Evolutionary conservation across 2,888 invertebrate genomes (phyloP).

Genomic region (Eulithis prunata): DNA sequence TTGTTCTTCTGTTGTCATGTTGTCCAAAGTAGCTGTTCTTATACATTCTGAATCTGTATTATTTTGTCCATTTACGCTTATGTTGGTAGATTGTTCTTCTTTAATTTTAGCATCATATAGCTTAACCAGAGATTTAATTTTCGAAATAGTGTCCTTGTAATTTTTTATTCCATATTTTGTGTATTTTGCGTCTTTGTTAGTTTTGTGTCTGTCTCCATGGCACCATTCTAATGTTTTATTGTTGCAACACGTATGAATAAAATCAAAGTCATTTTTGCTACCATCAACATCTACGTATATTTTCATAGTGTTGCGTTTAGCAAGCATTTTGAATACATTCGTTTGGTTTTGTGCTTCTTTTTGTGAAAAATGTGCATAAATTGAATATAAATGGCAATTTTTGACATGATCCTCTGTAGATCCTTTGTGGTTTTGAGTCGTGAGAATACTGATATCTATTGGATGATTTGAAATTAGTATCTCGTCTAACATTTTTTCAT

Average conservation of each 20-base stretch:
- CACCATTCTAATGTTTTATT: conserved; percentile 43
- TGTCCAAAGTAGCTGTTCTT: conserved; percentile 1
- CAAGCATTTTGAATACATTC: conserved; percentile 61
- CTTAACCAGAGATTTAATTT: conserved; percentile 56
- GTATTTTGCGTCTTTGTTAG: not conserved
- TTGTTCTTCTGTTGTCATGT: not conserved
- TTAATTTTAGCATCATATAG: conserved; percentile 49
- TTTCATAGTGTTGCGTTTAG: conserved; percentile 60
- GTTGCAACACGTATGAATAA: conserved; percentile 57
- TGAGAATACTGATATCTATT: conserved; percentile 64
- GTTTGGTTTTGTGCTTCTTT: conserved; percentile 55
- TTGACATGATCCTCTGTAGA: conserved; percentile 30
- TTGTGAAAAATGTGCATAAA: conserved; percentile 61
- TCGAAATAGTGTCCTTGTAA: conserved; percentile 53
- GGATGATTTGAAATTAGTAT: conserved; percentile 48
- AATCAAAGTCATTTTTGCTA: conserved; percentile 49
- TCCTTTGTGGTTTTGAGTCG: conserved; percentile 18
- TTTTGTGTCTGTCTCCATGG: conserved; percentile 25
- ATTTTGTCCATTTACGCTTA: conserved; percentile 4
- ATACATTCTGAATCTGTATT: conserved; percentile 29
- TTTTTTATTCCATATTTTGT: conserved; percentile 18
- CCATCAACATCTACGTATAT: conserved; percentile 64
- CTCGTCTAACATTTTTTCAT: conserved; percentile 49
- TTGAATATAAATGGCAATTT: conserved; percentile 62
- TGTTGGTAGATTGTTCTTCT: conserved; percentile 12